phyloP scores from a whole-genome alignment of 1,140 invertebrate species.

The Cryptotermes secundus region DNA sequence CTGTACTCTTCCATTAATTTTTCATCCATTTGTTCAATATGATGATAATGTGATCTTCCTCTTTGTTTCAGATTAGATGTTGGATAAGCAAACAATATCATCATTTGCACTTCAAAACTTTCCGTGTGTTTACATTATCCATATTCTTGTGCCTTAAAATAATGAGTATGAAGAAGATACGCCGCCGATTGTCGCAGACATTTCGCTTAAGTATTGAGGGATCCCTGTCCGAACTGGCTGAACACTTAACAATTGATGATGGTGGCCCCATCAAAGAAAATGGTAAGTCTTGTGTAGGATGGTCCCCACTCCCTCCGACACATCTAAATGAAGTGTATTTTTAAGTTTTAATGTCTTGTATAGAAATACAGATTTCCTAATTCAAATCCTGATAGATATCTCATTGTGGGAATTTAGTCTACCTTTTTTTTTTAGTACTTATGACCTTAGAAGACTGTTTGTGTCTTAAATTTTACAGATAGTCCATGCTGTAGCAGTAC shows the following conservation, averaged over 20 bases:
- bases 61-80: slow-evolving; percentile 8
- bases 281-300: slow-evolving; percentile 40
- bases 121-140: neutral
- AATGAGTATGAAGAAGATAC: slow-evolving; percentile 52
- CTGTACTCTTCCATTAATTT: no score
- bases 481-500: no score
- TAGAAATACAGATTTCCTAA: no score
- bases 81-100: neutral
- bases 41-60: neutral
- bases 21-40: no score
- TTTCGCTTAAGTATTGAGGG: slow-evolving; percentile 51
- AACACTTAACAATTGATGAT: slow-evolving; percentile 53
- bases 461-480: no score
- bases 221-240: slow-evolving; percentile 52
- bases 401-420: no score
- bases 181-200: slow-evolving; percentile 52
- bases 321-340: no score
- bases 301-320: no score
- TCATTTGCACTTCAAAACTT: neutral
- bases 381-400: no score
- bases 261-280: slow-evolving; percentile 48
- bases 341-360: no score
- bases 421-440: no score
- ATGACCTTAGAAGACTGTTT: no score
- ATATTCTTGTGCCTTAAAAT: slow-evolving; percentile 31